A percentile compares a stretch with the other conserved stretches of the same genome.
These are phyloP conservation scores for Habropoda laboriosa DNA, from an alignment of 1,140 invertebrate species.

Conservation along the genomic window DNA sequence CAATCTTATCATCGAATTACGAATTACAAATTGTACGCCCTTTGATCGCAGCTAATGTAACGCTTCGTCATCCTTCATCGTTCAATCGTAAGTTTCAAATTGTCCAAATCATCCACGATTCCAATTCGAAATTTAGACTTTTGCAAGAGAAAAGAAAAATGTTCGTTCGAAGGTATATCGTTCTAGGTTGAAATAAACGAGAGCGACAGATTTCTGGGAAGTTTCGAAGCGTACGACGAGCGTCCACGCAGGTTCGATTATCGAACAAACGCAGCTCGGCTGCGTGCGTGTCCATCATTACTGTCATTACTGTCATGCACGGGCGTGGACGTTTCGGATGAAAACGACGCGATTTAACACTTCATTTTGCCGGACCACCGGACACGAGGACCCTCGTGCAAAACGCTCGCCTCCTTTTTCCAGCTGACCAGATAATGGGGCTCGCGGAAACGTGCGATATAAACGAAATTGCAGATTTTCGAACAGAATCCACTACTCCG, in stretches of 20 bases:
- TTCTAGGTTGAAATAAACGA: too few species aligned
- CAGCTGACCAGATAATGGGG: constrained; percentile 18
- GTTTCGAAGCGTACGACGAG: too few species aligned
- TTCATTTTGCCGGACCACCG: constrained; percentile 21
- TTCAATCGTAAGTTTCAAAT: too few species aligned
- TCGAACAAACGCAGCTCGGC: constrained; percentile 18
- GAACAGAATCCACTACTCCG: not conserved
- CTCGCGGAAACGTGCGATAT: not conserved
- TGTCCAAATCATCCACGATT: not conserved
- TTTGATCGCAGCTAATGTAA: too few species aligned
- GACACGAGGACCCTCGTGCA: not conserved
- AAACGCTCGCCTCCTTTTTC: not conserved
- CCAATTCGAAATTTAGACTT: not conserved
- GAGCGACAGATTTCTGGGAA: constrained; percentile 34
- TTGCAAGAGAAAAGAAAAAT: too few species aligned
- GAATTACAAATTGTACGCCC: too few species aligned
- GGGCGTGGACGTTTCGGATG: not conserved
- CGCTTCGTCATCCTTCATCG: too few species aligned
- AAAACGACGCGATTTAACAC: constrained; percentile 35
- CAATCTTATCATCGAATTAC: not conserved
- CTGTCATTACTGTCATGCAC: constrained; percentile 42
- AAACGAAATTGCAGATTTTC: constrained; percentile 30
- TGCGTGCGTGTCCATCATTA: constrained; percentile 37
- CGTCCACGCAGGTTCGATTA: constrained; percentile 38
- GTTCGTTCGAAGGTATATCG: too few species aligned